phyloP scores from a whole-genome alignment of 2,113 vertebrate genomes.

The Dipodomys stephensi region DNA sequence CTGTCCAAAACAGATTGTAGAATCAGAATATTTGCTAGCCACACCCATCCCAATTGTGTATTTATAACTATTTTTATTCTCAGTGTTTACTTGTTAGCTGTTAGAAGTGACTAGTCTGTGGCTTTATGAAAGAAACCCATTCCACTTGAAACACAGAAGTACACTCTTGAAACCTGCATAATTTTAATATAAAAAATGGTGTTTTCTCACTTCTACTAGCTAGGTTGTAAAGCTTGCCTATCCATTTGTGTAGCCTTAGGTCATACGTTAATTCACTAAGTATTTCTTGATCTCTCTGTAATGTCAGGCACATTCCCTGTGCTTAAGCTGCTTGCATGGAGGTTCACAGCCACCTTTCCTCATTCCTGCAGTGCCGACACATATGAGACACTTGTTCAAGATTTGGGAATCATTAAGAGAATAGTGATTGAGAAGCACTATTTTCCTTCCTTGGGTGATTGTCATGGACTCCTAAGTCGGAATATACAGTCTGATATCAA shows the following conservation, averaged over 20 bases:
- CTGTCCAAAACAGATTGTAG: constrained; percentile 81
- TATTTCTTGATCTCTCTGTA: constrained; percentile 40
- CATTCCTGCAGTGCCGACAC: not conserved
- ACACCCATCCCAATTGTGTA: constrained; percentile 81
- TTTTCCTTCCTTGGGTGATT: not conserved
- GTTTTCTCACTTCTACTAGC: not conserved
- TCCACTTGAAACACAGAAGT: constrained; percentile 53
- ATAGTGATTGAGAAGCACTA: not conserved
- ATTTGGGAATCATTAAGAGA: not conserved
- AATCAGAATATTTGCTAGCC: constrained; percentile 82
- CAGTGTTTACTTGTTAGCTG: constrained; percentile 69
- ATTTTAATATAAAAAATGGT: constrained; percentile 58
- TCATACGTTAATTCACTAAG: constrained; percentile 22
- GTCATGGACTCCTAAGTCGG: not conserved
- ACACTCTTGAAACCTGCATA: constrained; percentile 1
- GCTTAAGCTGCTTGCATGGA: not conserved
- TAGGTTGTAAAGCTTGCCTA: not conserved
- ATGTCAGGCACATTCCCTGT: not conserved
- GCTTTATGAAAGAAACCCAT: constrained; percentile 68
- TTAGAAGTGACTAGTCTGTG: constrained; percentile 72
- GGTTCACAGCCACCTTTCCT: not conserved
- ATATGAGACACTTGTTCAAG: not conserved
- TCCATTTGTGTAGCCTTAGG: not conserved
- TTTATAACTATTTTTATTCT: constrained; percentile 83
- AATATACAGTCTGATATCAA: not conserved